phyloP scores from a whole-genome alignment of 2,888 invertebrate species.

The Troides aeacus region DNA sequence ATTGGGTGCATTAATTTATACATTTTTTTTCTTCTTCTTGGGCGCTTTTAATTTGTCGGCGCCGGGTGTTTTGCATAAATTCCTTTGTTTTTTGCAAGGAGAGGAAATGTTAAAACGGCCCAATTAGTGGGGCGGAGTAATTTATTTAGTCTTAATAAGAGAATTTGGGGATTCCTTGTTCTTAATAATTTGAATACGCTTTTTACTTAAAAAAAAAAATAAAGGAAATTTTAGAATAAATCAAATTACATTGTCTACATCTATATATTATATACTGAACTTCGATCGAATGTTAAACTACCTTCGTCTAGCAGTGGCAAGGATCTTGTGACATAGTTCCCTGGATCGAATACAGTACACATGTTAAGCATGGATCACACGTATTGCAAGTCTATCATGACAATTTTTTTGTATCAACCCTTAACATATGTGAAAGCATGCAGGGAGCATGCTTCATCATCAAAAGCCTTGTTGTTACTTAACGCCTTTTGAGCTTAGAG shows the following conservation, averaged over 20 bases:
- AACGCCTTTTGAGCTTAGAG: too few species aligned
- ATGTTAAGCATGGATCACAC: too few species aligned
- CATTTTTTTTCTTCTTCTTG: conserved; percentile 46
- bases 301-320: too few species aligned
- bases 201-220: not conserved
- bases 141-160: conserved; percentile 72
- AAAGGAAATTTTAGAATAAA: not conserved
- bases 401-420: too few species aligned
- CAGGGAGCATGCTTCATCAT: too few species aligned
- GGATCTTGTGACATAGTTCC: too few species aligned
- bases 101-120: conserved; percentile 58
- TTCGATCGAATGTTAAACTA: too few species aligned
- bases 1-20: conserved; percentile 76
- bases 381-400: too few species aligned
- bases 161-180: conserved; percentile 46
- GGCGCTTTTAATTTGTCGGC: conserved; percentile 74
- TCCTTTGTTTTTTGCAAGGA: conserved; percentile 55
- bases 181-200: conserved; percentile 24
- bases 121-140: conserved; percentile 70
- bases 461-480: too few species aligned
- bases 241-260: conserved; percentile 3
- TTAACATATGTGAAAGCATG: too few species aligned
- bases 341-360: too few species aligned
- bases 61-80: conserved; percentile 75
- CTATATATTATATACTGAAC: too few species aligned